Percentiles rank a stretch among this genome's conserved stretches.
These are phyloP conservation scores for Clinocottus analis DNA, from an alignment of 2,113 vertebrate species.

Conservation along the genomic window DNA sequence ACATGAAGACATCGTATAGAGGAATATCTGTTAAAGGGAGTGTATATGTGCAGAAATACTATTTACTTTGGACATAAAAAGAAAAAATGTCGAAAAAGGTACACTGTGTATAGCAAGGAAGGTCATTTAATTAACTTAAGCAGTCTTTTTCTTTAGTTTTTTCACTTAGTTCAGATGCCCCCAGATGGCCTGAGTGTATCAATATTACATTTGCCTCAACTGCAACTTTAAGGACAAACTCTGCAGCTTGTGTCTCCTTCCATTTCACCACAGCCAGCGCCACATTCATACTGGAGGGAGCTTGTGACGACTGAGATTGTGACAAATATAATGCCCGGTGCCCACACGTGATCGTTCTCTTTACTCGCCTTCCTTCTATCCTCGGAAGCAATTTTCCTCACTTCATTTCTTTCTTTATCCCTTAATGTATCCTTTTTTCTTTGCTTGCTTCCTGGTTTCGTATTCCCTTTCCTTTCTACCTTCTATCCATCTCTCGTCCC, in stretches of 20 bases:
- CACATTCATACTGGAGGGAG: background rate
- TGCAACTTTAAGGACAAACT: slow-evolving; percentile 27
- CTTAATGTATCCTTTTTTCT: background rate
- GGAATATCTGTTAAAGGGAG: background rate
- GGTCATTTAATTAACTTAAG: background rate
- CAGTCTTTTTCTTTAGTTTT: background rate
- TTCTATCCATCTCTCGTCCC: slow-evolving; percentile 7
- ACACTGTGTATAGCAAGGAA: background rate
- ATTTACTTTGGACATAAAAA: no score
- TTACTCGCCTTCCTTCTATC: background rate
- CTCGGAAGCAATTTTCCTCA: background rate
- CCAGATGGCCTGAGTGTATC: slow-evolving; percentile 37
- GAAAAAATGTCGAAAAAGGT: no score
- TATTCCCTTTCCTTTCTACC: slow-evolving; percentile 14
- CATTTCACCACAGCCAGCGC: slow-evolving; percentile 5
- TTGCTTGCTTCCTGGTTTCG: slow-evolving; percentile 1
- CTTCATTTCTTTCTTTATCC: slow-evolving; percentile 1
- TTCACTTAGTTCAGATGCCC: slow-evolving; percentile 14
- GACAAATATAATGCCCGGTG: slow-evolving; percentile 24
- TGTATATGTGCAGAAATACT: background rate
- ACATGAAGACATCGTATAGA: background rate
- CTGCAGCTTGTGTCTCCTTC: slow-evolving; percentile 24
- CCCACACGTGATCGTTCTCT: background rate
- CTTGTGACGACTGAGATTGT: slow-evolving; percentile 30
- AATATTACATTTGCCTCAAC: slow-evolving; percentile 52